phyloP scores from a whole-genome alignment of 2,888 invertebrate genomes.

The Apoderus coryli region DNA sequence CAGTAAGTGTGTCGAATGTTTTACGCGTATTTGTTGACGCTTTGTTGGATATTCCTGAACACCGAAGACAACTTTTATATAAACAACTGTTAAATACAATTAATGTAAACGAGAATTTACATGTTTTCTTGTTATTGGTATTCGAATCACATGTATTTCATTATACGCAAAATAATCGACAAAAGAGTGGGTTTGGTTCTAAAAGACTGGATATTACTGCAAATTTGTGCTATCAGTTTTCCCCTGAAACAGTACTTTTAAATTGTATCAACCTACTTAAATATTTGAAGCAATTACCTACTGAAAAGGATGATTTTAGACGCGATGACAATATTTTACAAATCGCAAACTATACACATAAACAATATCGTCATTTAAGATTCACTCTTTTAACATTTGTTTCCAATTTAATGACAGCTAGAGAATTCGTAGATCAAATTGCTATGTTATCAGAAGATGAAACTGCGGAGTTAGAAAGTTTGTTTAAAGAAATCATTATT shows the following conservation, averaged over 20 bases:
- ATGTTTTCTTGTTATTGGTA: constrained; percentile 55
- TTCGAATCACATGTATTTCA: constrained; percentile 56
- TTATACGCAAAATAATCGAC: constrained; percentile 31
- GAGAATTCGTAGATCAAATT: constrained; percentile 52
- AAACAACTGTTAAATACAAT: constrained; percentile 63
- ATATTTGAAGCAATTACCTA: constrained; percentile 51
- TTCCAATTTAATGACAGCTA: constrained; percentile 49
- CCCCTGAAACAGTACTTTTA: constrained; percentile 43
- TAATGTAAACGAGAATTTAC: constrained; percentile 46
- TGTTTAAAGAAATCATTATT: constrained; percentile 56
- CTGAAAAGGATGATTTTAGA: constrained; percentile 40
- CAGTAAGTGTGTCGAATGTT: constrained; percentile 40
- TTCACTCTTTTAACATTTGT: constrained; percentile 65
- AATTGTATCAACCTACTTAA: constrained; percentile 51
- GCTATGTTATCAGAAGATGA: constrained; percentile 37
- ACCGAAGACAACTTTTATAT: constrained; percentile 71
- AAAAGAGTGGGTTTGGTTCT: constrained; percentile 12
- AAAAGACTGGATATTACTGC: constrained; percentile 53
- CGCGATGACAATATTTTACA: constrained; percentile 20
- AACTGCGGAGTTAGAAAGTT: constrained; percentile 38
- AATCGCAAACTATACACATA: constrained; percentile 42
- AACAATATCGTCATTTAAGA: constrained; percentile 73
- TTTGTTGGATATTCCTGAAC: constrained; percentile 83
- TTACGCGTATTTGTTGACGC: constrained; percentile 84
- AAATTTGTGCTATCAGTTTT: constrained; percentile 50